Evolutionary conservation across 2,888 invertebrate species (phyloP), one percentile per base, ranked within the genome.

Genomic region (Toxonevra muliebris): DNA sequence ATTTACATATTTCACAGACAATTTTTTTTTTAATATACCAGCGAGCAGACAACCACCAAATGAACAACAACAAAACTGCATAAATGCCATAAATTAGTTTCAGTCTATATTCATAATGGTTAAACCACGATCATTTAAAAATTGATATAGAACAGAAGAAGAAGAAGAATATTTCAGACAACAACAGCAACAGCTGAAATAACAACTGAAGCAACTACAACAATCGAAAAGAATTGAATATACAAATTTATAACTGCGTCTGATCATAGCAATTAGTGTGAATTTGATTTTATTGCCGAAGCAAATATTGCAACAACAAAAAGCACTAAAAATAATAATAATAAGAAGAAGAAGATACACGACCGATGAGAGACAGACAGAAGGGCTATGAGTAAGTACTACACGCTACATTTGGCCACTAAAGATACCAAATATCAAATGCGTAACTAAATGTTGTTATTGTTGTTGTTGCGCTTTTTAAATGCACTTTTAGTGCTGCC

Each of bases 221-320:
- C 54, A 43, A 54, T 45, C 30, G 7, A 30, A 30, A 54, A 41
- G 20, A 43, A n/a, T 20, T 30, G 8, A 40, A 50, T 63, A 69
- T 70, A 71, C 70, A 76, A 77, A 77, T 78, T 80, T 80, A 82
- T 78, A 82, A 80, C 81, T 80, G 80, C 76, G 79, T 65, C 77
- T 76, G 82, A 80, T 80, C 80, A 78, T 76, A 80, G 82, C 82
- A 81, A 82, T 81, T 81, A 81, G 80, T 76, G 76, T 69, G 80
- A 79, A 78, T 81, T 82, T 82, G 81, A 80, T 80, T 81, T 80
- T 78, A 79, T 74, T 73, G 76, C 71, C 48, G 69, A 68, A 71
- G 70, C 69, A 69, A 48, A 48, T 11, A 43, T 9, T 11, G 9
- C 42, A n/a, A 61, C 53, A 48, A 40, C 43, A 11, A 42, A 57